Evolutionary conservation across 1,140 invertebrate genomes (phyloP).

Genomic region (Caligus rogercresseyi): DNA sequence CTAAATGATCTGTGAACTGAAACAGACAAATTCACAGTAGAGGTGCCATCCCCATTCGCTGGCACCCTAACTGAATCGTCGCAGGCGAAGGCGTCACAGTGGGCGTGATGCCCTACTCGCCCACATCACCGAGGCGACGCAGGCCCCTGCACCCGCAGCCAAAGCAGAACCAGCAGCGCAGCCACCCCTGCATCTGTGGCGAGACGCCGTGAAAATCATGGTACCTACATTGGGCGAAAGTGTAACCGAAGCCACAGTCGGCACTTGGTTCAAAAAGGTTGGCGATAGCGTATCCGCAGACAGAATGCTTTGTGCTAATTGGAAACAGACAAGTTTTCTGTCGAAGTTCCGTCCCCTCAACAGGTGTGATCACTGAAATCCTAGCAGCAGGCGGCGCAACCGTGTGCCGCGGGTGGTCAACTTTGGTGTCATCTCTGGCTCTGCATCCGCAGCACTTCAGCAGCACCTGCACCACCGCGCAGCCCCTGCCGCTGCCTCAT

Average conservation of each 20-base stretch:
- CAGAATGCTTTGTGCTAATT: slow-evolving; percentile 4
- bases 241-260: slow-evolving; percentile 19
- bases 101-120: background rate
- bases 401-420: background rate
- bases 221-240: slow-evolving; percentile 18
- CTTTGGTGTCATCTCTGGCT: too few species aligned
- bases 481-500: too few species aligned
- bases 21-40: slow-evolving; percentile 21
- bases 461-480: too few species aligned
- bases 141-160: too few species aligned
- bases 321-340: slow-evolving; percentile 21
- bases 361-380: slow-evolving; percentile 19
- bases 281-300: slow-evolving; percentile 17
- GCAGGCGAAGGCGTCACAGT: slow-evolving; percentile 18
- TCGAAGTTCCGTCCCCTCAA: slow-evolving; percentile 19
- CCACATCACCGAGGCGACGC: too few species aligned
- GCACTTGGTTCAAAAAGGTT: slow-evolving; percentile 18
- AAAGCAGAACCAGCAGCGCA: too few species aligned
- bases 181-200: too few species aligned
- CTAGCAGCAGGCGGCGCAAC: slow-evolving; percentile 11
- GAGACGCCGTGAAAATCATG: slow-evolving; percentile 17
- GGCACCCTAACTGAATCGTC: slow-evolving; percentile 19
- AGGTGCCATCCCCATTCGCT: slow-evolving; percentile 16
- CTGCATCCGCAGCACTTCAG: too few species aligned
- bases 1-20: slow-evolving; percentile 16